Evolutionary conservation across 2,797 vertebrate genomes (phyloP).

Genomic region (Takifugu rubripes): DNA sequence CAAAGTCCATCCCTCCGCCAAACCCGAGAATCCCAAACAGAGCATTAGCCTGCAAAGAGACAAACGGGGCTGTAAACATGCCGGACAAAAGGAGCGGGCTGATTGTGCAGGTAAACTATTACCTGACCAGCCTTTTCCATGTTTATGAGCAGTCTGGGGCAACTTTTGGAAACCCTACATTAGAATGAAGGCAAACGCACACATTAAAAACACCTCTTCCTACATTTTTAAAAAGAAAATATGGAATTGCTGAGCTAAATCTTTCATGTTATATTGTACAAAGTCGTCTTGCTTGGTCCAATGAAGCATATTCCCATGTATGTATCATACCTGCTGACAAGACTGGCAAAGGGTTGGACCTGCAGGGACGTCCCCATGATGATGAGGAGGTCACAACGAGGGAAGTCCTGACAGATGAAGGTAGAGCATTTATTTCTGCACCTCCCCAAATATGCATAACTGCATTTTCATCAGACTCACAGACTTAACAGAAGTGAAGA

Average conservation of each 20-base stretch:
- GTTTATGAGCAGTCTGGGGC: constrained; percentile 89
- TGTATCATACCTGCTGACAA: constrained; percentile 80
- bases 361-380: constrained; percentile 91
- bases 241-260: background rate
- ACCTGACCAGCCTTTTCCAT: constrained; percentile 90
- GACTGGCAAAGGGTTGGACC: constrained; percentile 89
- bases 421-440: background rate
- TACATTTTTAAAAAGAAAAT: too few species aligned
- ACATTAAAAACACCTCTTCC: background rate
- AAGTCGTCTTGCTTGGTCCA: background rate
- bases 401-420: constrained; percentile 79
- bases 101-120: constrained; percentile 10
- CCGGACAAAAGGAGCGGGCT: background rate
- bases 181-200: background rate
- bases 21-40: constrained; percentile 82
- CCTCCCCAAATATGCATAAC: constrained; percentile 1
- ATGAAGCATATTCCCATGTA: background rate
- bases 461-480: constrained; percentile 62
- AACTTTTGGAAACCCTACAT: constrained; percentile 80
- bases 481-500: constrained; percentile 85
- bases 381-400: constrained; percentile 85
- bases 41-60: constrained; percentile 72
- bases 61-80: background rate
- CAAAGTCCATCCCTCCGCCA: constrained; percentile 88
- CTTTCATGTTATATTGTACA: constrained; percentile 1